A percentile compares a stretch with the other conserved stretches of the same genome.
Conservation (phyloP, 2,113 vertebrate genomes). For the Blennius ocellaris region DNA sequence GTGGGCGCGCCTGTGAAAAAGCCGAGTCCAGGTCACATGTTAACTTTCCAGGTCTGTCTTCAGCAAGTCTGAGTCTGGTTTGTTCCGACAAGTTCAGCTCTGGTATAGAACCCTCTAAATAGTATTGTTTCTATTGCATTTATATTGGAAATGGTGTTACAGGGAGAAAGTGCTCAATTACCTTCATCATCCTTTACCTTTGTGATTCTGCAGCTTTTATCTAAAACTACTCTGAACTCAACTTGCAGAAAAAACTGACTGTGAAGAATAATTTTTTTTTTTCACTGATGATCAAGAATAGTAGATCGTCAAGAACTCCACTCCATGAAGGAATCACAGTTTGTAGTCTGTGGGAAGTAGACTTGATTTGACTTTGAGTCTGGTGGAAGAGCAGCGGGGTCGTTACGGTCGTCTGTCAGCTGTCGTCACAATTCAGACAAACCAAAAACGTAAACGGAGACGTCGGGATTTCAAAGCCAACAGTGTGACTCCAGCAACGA, state of each 20-base stretch:
- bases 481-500: not conserved
- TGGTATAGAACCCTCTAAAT: no score
- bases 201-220: constrained; percentile 3
- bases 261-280: constrained; percentile 20
- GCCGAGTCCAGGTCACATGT: no score
- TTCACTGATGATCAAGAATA: not conserved
- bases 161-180: constrained; percentile 3
- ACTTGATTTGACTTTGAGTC: constrained; percentile 64
- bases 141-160: not conserved
- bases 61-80: no score
- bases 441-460: constrained; percentile 18
- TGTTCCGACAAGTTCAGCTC: no score
- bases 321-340: constrained; percentile 69
- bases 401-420: constrained; percentile 40
- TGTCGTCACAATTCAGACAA: constrained; percentile 9
- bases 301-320: constrained; percentile 16
- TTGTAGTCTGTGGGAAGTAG: constrained; percentile 73
- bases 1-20: no score
- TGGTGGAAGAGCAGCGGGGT: constrained; percentile 68
- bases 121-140: not conserved
- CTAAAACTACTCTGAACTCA: not conserved
- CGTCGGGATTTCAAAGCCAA: constrained; percentile 14
- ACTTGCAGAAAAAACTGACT: not conserved
- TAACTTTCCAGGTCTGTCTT: no score
- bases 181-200: not conserved